Evolutionary conservation across 2,113 vertebrate genomes (phyloP), one percentile per base, ranked within the genome.

Genomic region (Dermatemys mawii): DNA sequence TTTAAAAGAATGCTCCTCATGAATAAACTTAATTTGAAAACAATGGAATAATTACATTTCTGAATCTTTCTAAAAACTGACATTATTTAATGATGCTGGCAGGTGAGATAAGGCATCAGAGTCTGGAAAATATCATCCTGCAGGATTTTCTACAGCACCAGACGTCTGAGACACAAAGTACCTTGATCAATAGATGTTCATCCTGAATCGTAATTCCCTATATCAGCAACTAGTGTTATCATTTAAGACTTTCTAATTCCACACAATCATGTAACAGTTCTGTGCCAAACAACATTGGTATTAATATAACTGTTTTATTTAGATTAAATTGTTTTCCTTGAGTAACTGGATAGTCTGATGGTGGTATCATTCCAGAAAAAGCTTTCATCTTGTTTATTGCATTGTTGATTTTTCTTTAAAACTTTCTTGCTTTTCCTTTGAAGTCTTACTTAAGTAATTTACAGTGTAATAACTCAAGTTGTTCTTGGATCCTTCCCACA

Each of bases 1-100:
- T 81, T 93, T 86, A 55, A 96, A 85, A 60, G 32, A 90, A 92
- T 88, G 78, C 44, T 82, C 6, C 70, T 5, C 11, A 81, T 0
- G 2, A 32, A 50, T 55, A 79, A 92, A 73, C 83, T 89, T 78
- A 51, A 87, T 86, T 27, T 55, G n/a, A 90, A 92, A 35, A 46
- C 91, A 95, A 83, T 19, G 2, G 8, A 91, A 80, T 89, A 90
- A 96, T 79, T 91, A 16, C 26, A 78, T 89, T 94, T 97, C 83
- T 92, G 46, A 86, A 1, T 93, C 88, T 75, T 88, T 49, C 63
- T 84, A 81, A 90, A 92, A 93, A 85, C 8, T 82, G 6, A 4
- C 90, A 54, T 63, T 95, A 9, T 79, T 93, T 19, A 93, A 54
- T 79, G 92, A 88, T 14, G 11, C 38, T 82, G 76, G 81, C 60